Percentiles rank a stretch among this genome's conserved stretches.
Evolutionary conservation across 2,888 invertebrate species (phyloP).

Genomic region (Drosophila nigricruria): DNA sequence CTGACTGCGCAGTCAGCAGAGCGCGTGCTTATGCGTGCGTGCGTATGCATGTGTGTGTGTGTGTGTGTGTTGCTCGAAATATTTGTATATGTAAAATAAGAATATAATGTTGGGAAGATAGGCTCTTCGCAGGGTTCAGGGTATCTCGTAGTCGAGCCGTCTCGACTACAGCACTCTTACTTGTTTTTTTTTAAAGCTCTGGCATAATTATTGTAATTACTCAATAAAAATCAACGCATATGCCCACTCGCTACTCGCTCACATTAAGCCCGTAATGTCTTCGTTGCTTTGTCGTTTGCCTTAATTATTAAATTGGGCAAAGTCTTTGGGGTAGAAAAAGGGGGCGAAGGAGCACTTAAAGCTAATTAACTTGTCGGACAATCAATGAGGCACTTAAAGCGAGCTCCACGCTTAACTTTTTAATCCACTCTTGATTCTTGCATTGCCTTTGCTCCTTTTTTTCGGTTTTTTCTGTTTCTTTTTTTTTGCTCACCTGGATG

Average conservation of each 20-base stretch:
- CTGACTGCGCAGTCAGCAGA: no score
- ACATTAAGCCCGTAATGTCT: not conserved
- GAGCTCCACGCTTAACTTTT: not conserved
- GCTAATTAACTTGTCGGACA: constrained; percentile 36
- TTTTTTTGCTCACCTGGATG: not conserved
- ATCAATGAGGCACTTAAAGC: constrained; percentile 20
- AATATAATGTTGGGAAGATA: no score
- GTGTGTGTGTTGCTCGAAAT: no score
- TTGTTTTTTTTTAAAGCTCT: not conserved
- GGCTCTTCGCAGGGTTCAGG: no score
- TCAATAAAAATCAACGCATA: constrained; percentile 1
- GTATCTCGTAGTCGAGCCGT: no score
- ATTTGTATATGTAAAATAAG: no score
- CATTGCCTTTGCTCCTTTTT: not conserved
- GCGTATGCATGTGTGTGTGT: no score
- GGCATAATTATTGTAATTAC: constrained; percentile 16
- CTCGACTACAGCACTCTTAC: no score
- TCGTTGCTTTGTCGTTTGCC: not conserved
- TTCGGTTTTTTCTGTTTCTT: not conserved
- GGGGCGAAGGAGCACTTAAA: constrained; percentile 10
- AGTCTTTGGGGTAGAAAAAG: not conserved
- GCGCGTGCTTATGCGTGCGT: no score
- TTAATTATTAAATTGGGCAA: constrained; percentile 28
- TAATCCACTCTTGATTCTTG: not conserved
- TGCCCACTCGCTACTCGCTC: not conserved